Evolutionary conservation across 2,797 vertebrate species (phyloP), one percentile per base, ranked within the genome.

Genomic region (Corythornis leucogaster): DNA sequence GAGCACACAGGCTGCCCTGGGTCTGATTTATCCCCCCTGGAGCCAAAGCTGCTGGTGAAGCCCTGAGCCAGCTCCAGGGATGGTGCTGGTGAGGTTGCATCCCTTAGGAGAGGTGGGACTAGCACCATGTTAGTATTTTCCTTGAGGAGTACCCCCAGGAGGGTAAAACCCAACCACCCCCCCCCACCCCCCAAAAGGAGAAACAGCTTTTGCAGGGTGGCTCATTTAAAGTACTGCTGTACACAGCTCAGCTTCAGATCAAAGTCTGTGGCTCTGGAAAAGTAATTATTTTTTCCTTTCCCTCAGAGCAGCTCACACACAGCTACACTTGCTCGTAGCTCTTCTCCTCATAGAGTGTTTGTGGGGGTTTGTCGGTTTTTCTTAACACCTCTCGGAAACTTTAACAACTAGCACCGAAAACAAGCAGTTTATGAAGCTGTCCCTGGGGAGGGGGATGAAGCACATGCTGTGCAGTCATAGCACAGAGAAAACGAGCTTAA

Each of bases 301-400:
- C 25, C 5, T 31, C 51, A 77, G 57, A 94, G 74, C 57, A 54
- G 17, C 66, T 68, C 25, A 20, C 50, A 61, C 0, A 5, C 85
- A 79, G 82, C 76, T 87, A 82, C 71, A 67, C 51, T 6, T 28
- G 22, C 82, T 53, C 0, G 13, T 57, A 62, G 57, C 24, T 53
- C 63, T 79, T 55, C 58, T 89, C 76, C 59, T 79, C 16, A 71
- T 80, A 76, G 67, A 70, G 22, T 22, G 45, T 43, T 83, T 90
- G 91, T 46, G 74, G 45, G 74, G 91, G 64, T 8, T 69, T 82
- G 77, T 40, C 2, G 1, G 50, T 51, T 51, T 51, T 51, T 17
- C 79, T 93, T 84, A 91, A 82, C 92, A 87, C 85, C 76, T 92
- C 85, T 11, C 53, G 35, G 53, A 67, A 89, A 80, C 76, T 91